Evolutionary conservation across 2,113 vertebrate genomes (phyloP), one percentile per base, ranked within the genome.

Genomic region (Nothobranchius furzeri): DNA sequence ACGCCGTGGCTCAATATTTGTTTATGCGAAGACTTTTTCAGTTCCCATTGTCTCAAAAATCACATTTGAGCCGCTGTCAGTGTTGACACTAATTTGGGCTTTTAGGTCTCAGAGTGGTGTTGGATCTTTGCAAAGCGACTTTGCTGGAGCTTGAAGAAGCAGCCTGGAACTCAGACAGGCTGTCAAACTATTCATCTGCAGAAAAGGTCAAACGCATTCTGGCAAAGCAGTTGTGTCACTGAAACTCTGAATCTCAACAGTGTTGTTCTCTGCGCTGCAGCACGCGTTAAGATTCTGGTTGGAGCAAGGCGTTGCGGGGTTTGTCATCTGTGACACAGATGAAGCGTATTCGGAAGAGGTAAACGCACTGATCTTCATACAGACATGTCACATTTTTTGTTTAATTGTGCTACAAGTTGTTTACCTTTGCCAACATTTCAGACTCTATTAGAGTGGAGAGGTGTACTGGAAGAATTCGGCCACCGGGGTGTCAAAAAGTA

Each of bases 291-390:
- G 73, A 35, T 90, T 89, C 70, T 93, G 89, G 92, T 75, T 93
- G 85, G 81, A 90, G 20, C 83, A 87, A 40, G 91, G 90, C 3
- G 89, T 89, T 2, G 89, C 88, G 13, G 92, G 92, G 12, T 92
- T 93, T 81, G 72, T 60, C 2, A 90, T 94, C 58, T 93, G 92
- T 67, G 89, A 91, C 70, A 81, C 89, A 17, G 91, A 92, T 59
- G 60, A 75, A 43, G 79, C 71, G 0, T 92, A 87, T 85, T 89
- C 88, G 55, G 67, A 79, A 65, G 67, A 89, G 90, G 93, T 93
- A 58, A 57, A 42, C 20, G 37, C 37, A 40, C 37, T 6, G 37
- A 40, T 9, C 37, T 40, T 40, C 37, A 1, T 42, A 12, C 25
- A 11, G 13, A 20, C 17, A 15, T 62, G 2, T 9, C 45, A 3